Evolutionary conservation across 2,888 invertebrate genomes (phyloP).

Genomic region (Caenorhabditis zanzibari): DNA sequence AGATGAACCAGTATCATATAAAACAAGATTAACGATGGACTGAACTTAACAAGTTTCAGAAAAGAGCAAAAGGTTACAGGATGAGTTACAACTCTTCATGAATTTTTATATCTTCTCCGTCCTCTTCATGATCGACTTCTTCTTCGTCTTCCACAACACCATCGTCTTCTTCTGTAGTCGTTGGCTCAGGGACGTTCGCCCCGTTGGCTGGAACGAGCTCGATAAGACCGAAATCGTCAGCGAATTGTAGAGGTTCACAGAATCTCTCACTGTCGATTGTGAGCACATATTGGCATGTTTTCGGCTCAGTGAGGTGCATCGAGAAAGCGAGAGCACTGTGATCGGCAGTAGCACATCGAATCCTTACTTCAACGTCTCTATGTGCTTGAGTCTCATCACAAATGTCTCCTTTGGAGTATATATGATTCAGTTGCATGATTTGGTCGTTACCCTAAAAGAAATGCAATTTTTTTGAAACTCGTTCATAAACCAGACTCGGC

Average conservation of each 20-base stretch:
- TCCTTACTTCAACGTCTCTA: slow-evolving; percentile 76
- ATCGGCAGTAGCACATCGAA: slow-evolving; percentile 68
- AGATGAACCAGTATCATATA: slow-evolving; percentile 17
- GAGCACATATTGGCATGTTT: slow-evolving; percentile 94
- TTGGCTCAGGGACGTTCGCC: background rate
- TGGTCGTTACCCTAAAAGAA: slow-evolving; percentile 69
- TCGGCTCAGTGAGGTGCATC: slow-evolving; percentile 89
- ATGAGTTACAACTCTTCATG: background rate
- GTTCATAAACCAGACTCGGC: too few species aligned
- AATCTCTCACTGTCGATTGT: slow-evolving; percentile 88
- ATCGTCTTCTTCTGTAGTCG: background rate
- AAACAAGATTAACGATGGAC: background rate
- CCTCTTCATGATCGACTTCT: background rate
- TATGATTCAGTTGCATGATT: slow-evolving; percentile 89
- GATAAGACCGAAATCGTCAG: slow-evolving; percentile 69
- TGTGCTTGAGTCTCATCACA: slow-evolving; percentile 88
- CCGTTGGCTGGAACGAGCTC: background rate
- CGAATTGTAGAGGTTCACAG: slow-evolving; percentile 69
- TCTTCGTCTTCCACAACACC: slow-evolving; percentile 3
- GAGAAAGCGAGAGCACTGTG: slow-evolving; percentile 60
- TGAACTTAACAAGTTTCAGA: too few species aligned
- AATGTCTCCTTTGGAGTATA: slow-evolving; percentile 91
- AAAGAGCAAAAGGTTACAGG: too few species aligned
- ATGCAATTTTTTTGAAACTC: too few species aligned
- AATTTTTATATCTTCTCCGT: slow-evolving; percentile 9